A percentile compares a stretch with the other conserved stretches of the same genome.
Conservation (phyloP, 2,888 invertebrate genomes). For the Athalia cordata region DNA sequence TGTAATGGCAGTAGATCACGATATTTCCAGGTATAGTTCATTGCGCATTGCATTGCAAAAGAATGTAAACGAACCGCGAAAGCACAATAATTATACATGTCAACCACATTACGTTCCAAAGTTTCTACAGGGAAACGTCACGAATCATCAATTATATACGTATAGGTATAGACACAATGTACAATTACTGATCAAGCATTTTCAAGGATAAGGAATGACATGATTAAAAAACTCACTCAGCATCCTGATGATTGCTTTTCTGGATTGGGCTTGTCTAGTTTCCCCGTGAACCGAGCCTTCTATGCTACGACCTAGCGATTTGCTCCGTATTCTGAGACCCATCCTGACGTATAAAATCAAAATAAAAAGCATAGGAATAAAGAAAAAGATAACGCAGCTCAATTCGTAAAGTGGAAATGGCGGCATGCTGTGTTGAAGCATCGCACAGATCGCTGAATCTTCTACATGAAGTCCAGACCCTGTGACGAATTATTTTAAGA, state of each 20-base stretch:
- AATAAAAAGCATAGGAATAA: conserved; percentile 82
- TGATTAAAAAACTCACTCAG: conserved; percentile 78
- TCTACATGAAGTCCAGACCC: conserved; percentile 73
- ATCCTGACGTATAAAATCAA: conserved; percentile 86
- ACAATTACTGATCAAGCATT: neutral
- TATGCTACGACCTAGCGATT: conserved; percentile 68
- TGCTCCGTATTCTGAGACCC: conserved; percentile 79
- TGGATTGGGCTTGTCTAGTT: conserved; percentile 81
- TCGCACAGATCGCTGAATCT: conserved; percentile 87
- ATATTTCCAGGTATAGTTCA: neutral
- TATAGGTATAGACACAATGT: too few relatives aligned
- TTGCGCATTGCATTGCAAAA: too few relatives aligned
- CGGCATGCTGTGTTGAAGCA: conserved; percentile 76
- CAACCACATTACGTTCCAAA: too few relatives aligned
- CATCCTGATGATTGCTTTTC: conserved; percentile 87
- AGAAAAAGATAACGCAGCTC: conserved; percentile 88
- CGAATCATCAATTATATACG: too few relatives aligned
- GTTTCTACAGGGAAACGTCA: too few relatives aligned
- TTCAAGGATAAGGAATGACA: conserved; percentile 31
- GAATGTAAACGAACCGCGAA: too few relatives aligned
- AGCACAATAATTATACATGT: too few relatives aligned
- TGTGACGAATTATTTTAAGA: conserved; percentile 57
- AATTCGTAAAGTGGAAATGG: conserved; percentile 84
- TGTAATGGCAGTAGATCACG: neutral
- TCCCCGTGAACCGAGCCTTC: conserved; percentile 84